These are phyloP conservation scores for Porites lobata DNA, from an alignment of 92 coral and sea anemone species.

Conservation along the genomic window DNA sequence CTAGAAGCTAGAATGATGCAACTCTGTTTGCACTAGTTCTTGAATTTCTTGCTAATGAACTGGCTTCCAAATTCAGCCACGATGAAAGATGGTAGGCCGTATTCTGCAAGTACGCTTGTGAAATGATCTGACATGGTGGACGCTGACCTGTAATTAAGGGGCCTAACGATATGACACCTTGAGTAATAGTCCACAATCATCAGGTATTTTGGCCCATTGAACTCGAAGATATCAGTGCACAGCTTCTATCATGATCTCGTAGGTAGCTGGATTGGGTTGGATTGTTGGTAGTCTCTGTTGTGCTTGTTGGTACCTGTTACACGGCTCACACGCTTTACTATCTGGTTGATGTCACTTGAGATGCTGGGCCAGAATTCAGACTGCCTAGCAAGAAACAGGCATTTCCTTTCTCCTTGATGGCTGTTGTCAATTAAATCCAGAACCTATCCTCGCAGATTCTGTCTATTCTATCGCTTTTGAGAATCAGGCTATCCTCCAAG, in stretches of 20 bases:
- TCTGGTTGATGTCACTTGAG: constrained; percentile 13
- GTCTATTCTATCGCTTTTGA: constrained; percentile 12
- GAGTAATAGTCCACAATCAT: constrained; percentile 5
- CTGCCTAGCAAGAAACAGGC: constrained; percentile 16
- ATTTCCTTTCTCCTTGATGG: constrained; percentile 31
- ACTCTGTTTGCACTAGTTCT: constrained; percentile 48
- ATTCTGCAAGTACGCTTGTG: constrained; percentile 53
- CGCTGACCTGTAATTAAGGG: constrained; percentile 56
- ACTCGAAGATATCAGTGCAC: constrained; percentile 35
- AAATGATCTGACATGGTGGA: constrained; percentile 57
- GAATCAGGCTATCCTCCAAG: constrained; percentile 28
- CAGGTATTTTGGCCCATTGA: constrained; percentile 36
- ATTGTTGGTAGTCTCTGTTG: constrained; percentile 38
- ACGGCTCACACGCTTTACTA: constrained; percentile 8
- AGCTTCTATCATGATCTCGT: constrained; percentile 48
- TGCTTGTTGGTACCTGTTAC: constrained; percentile 11
- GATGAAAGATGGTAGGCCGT: constrained; percentile 49
- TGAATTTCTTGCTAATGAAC: constrained; percentile 43
- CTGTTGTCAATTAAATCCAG: constrained; percentile 6
- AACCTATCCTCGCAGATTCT: neutral
- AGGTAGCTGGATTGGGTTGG: constrained; percentile 24
- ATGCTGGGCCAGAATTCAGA: constrained; percentile 36
- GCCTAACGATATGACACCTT: constrained; percentile 54
- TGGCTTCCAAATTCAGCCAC: constrained; percentile 61
- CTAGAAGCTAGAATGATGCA: constrained; percentile 34